These are phyloP conservation scores for Amphipyra berbera DNA, from an alignment of 2,888 invertebrate species.

Conservation along the genomic window DNA sequence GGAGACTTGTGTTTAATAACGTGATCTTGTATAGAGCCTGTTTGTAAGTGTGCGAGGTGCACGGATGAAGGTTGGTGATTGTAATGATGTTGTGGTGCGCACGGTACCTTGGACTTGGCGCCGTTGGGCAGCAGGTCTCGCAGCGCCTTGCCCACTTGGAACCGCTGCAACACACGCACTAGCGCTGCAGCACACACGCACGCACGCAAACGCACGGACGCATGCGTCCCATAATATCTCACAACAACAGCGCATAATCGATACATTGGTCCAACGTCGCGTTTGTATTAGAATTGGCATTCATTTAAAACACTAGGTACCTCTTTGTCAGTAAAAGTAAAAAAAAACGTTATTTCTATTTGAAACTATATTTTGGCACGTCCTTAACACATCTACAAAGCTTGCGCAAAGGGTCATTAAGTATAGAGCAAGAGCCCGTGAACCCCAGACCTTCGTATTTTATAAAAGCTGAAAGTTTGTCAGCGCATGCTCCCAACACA, in stretches of 20 bases:
- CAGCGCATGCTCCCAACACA: too few species aligned
- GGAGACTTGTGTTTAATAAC: neutral
- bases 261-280: neutral
- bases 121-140: conserved; percentile 76
- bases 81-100: neutral
- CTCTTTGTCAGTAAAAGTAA: too few species aligned
- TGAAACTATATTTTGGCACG: too few species aligned
- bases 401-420: too few species aligned
- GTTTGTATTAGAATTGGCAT: too few species aligned
- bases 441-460: too few species aligned
- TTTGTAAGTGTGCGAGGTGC: neutral
- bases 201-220: neutral
- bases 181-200: conserved; percentile 59
- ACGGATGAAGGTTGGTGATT: neutral
- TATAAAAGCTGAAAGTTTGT: too few species aligned
- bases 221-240: neutral
- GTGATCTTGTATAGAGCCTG: neutral
- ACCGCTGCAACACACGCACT: conserved; percentile 81
- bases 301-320: too few species aligned
- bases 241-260: conserved; percentile 5
- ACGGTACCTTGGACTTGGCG: conserved; percentile 80
- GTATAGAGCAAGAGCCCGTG: too few species aligned
- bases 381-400: too few species aligned
- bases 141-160: conserved; percentile 76
- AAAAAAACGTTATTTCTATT: too few species aligned